Evolutionary conservation across 2,113 vertebrate genomes (phyloP), one percentile per base, ranked within the genome.

Genomic region (Okapia johnstoni): DNA sequence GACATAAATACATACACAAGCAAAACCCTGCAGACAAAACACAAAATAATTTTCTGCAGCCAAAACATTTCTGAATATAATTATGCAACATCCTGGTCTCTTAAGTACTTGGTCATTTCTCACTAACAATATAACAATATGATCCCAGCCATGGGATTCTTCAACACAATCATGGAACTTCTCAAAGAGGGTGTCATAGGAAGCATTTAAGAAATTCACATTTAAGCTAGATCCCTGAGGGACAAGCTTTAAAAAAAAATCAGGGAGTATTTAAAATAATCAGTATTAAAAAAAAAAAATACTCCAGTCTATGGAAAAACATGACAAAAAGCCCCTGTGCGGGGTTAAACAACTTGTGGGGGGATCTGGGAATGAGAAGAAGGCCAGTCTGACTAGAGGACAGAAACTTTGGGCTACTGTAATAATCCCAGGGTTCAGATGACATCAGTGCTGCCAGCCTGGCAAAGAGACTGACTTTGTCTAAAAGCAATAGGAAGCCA

Each of bases 41-140:
- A 80, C 63, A 95, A 85, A 93, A 86, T 89, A 80, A 76, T n/a
- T 84, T 96, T 19, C 28, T 86, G 40, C 15, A 96, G 85, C 57
- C 55, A 96, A 94, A 94, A 89, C 85, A 92, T 93, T 97, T 93
- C 88, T 94, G n/a, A 94, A 61, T 61, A 85, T 95, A 97, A 97
- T 98, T 97, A 96, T 2, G 89, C 58, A 91, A 58, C 40, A 84
- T 81, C 61, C 55, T 25, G n/a, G 61, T 3, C 33, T 70, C 89
- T 96, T 96, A 92, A 97, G 40, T 54, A 73, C 85, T 83, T 36
- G 57, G 88, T 94, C 81, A 94, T 88, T 97, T 95, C 83, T 97
- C 30, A 58, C 80, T 55, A 83, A 83, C 77, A 52, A 50, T 19
- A 40, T 80, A 80, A 94, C 33, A 92, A 28, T 79, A 48, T 93